Base-by-base conservation (phyloP, 2,888 invertebrate genomes). In the Cancer borealis region DNA sequence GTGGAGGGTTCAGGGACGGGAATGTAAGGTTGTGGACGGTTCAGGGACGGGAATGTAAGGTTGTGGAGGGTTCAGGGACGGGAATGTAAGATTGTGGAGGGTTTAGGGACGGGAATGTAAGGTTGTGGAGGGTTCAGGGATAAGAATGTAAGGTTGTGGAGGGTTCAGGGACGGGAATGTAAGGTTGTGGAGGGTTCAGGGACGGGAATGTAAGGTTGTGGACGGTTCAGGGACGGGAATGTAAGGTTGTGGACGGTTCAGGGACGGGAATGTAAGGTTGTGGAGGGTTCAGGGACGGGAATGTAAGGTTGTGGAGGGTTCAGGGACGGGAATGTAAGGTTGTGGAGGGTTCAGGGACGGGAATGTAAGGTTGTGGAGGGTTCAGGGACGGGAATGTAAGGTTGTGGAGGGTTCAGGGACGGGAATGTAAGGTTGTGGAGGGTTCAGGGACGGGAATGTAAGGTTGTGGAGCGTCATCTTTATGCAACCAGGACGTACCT, bases 391-490 rank as follows among this genome's bases (percentile, higher is more conserved):
- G 14, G 8, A 79, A 30, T 26, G 6, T 6, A 6, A 30, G 26
- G 79, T 26, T 79, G 79, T 79, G 79, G 30, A 79, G 26, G 79
- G 79, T 79, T 79, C 79, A 26, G 8, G 79, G 79, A 30, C 79
- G 17, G 26, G 79, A n/a, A 30, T 30, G 6, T 5, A 4, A 79
- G 26, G 17, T 12, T 30, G 79, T 10, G 79, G 79, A 79, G 26
- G 79, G 26, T 79, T 79, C 79, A 79, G 79, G 26, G 79, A 79
- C 79, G 17, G n/a, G 79, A 79, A 79, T 26, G 21, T 5, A 6
- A 54, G 45, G 91, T 60, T 54, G 60, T n/a, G n/a, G 45, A 91
- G 60, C 26, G 21, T 60, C 91, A 91, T 91, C 91, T 45, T 91
- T 73, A 91, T 91, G 88, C 88, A 88, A 46, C 88, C 88, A 30